Evolutionary conservation across 2,888 invertebrate species (phyloP).

Genomic region (Cenopis cana): DNA sequence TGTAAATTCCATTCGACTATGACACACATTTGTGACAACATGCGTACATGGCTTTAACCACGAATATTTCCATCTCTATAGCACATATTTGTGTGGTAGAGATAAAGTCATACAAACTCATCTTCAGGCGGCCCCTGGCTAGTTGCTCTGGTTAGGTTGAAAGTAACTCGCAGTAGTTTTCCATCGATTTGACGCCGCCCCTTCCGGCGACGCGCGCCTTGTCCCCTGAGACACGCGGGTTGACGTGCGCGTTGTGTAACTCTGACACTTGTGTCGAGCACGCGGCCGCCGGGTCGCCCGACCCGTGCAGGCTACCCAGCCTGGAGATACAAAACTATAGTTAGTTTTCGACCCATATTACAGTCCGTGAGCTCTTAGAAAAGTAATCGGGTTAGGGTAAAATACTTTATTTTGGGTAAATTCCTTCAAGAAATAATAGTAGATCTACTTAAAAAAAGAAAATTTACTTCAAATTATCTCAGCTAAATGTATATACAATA

Average conservation of each 20-base stretch:
- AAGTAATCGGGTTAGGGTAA: too few relatives aligned
- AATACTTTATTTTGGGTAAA: too few relatives aligned
- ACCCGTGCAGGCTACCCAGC: slow-evolving; percentile 79
- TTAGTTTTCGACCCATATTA: background rate
- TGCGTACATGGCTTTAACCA: background rate
- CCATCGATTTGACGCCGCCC: slow-evolving; percentile 23
- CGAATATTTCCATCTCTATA: too few relatives aligned
- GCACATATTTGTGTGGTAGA: too few relatives aligned
- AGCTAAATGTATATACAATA: too few relatives aligned
- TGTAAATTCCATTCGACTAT: background rate
- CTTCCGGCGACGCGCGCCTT: slow-evolving; percentile 42
- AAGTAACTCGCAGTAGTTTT: slow-evolving; percentile 14
- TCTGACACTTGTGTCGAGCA: slow-evolving; percentile 86
- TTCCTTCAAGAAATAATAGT: too few relatives aligned
- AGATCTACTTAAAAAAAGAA: too few relatives aligned
- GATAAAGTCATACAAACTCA: too few relatives aligned
- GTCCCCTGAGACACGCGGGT: slow-evolving; percentile 58
- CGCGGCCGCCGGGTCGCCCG: slow-evolving; percentile 87
- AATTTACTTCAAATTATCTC: too few relatives aligned
- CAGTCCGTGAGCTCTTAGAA: too few relatives aligned
- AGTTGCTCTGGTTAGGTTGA: background rate
- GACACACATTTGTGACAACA: background rate
- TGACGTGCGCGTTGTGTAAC: slow-evolving; percentile 86
- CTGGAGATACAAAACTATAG: slow-evolving; percentile 69
- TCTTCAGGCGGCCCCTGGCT: too few relatives aligned